Percentiles rank a stretch among this genome's conserved stretches.
phyloP scores from a whole-genome alignment of 1,140 invertebrate species.

The Melipona quadrifasciata region DNA sequence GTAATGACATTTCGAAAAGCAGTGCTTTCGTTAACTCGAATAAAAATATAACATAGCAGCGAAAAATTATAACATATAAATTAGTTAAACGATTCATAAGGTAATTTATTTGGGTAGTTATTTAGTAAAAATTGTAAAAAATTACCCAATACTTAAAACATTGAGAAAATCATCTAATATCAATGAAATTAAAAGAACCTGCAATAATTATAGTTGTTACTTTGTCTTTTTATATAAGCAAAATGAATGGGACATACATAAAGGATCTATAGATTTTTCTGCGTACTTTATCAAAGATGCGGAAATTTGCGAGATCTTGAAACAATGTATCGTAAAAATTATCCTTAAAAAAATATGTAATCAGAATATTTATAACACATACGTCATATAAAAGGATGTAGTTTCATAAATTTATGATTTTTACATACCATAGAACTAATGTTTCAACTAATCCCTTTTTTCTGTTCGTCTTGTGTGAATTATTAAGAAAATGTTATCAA shows the following conservation, averaged over 20 bases:
- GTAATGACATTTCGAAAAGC: slow-evolving; percentile 15
- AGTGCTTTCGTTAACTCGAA: background rate
- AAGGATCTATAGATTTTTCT: background rate
- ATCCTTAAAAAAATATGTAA: background rate
- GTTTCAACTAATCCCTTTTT: too few species aligned
- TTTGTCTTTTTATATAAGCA: too few species aligned
- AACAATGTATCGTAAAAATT: background rate
- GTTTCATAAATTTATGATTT: background rate
- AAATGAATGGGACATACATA: background rate
- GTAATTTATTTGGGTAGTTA: background rate
- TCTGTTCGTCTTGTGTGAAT: background rate
- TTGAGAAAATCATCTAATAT: background rate
- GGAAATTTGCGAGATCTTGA: background rate
- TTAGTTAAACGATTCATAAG: background rate
- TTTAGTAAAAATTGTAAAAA: background rate
- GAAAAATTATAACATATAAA: background rate
- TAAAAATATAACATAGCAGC: background rate
- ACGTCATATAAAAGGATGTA: background rate
- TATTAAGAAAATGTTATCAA: background rate
- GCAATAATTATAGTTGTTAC: too few species aligned
- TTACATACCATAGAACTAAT: background rate
- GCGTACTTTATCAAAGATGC: background rate
- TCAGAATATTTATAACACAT: background rate
- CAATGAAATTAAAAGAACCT: background rate
- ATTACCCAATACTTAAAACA: background rate